These are phyloP conservation scores for Scaptomyza pallida DNA, from an alignment of 1,140 invertebrate species.

Conservation along the genomic window DNA sequence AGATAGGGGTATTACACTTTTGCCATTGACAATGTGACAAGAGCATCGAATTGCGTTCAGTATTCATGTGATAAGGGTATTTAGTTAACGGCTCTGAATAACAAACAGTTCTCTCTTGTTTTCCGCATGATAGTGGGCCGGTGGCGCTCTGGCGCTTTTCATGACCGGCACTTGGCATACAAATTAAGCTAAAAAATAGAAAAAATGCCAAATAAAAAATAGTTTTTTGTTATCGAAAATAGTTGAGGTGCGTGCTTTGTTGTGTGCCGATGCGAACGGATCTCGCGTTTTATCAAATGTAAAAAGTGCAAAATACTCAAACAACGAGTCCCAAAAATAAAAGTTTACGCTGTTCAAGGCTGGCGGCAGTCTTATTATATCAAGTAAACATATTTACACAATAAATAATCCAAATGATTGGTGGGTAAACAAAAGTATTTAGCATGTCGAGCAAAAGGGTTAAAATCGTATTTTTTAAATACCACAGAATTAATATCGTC, in stretches of 20 bases:
- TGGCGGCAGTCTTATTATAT: slow-evolving; percentile 8
- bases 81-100: not conserved
- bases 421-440: slow-evolving; percentile 64
- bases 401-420: slow-evolving; percentile 62
- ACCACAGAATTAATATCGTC: slow-evolving; percentile 75
- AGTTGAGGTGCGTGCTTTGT: slow-evolving; percentile 75
- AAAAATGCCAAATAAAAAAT: slow-evolving; percentile 17
- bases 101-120: slow-evolving; percentile 7
- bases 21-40: not conserved
- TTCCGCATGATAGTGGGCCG: slow-evolving; percentile 38
- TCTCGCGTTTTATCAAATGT: slow-evolving; percentile 46
- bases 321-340: not conserved
- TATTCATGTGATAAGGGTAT: not conserved
- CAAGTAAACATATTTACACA: slow-evolving; percentile 56
- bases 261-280: slow-evolving; percentile 51
- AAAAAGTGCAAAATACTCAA: slow-evolving; percentile 48
- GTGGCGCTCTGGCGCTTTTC: slow-evolving; percentile 57
- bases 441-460: not conserved
- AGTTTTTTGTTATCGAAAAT: slow-evolving; percentile 71
- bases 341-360: slow-evolving; percentile 2
- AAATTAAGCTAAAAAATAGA: slow-evolving; percentile 26
- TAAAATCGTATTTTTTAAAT: slow-evolving; percentile 9
- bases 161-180: slow-evolving; percentile 77
- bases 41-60: not conserved
- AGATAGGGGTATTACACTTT: not conserved